Percentiles rank a stretch among this genome's conserved stretches.
Conservation (phyloP, 2,888 invertebrate species). For the Spodoptera picta region DNA sequence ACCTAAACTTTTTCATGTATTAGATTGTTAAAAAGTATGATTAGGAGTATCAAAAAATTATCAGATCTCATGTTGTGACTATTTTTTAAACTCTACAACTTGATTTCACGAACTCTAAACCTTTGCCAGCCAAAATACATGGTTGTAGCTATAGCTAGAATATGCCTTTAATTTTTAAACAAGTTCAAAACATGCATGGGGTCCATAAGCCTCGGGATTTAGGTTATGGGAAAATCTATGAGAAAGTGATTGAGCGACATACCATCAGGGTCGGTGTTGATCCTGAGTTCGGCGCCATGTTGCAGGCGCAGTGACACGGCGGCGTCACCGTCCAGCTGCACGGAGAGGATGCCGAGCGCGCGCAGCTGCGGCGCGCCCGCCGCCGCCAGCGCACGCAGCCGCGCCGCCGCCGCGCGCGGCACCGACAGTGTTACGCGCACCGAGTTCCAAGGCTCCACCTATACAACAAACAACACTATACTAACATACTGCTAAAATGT, state of each 20-base stretch:
- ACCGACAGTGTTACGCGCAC: conserved; percentile 99
- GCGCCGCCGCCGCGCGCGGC: conserved; percentile 97
- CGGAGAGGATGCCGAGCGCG: conserved; percentile 97
- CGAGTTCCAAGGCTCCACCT: conserved; percentile 99
- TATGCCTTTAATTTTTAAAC: too few relatives aligned
- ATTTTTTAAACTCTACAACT: too few relatives aligned
- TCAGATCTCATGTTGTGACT: too few relatives aligned
- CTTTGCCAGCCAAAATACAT: too few relatives aligned
- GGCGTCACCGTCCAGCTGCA: conserved; percentile 97
- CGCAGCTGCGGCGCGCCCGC: conserved; percentile 96
- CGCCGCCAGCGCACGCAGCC: conserved; percentile 96
- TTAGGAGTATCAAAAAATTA: too few relatives aligned
- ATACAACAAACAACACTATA: not conserved
- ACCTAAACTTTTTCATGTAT: too few relatives aligned
- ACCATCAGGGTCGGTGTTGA: conserved; percentile 79
- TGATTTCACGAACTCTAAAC: too few relatives aligned
- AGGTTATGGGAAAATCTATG: too few relatives aligned
- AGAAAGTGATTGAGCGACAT: conserved; percentile 17
- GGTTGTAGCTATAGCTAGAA: too few relatives aligned
- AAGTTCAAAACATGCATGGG: too few relatives aligned
- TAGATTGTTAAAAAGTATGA: too few relatives aligned
- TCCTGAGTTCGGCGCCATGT: conserved; percentile 82
- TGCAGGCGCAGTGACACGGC: conserved; percentile 92
- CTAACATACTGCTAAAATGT: not conserved
- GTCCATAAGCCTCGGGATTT: too few relatives aligned